Conservation (phyloP, 2,113 vertebrate species). For the Gallinago paraguaiae region DNA sequence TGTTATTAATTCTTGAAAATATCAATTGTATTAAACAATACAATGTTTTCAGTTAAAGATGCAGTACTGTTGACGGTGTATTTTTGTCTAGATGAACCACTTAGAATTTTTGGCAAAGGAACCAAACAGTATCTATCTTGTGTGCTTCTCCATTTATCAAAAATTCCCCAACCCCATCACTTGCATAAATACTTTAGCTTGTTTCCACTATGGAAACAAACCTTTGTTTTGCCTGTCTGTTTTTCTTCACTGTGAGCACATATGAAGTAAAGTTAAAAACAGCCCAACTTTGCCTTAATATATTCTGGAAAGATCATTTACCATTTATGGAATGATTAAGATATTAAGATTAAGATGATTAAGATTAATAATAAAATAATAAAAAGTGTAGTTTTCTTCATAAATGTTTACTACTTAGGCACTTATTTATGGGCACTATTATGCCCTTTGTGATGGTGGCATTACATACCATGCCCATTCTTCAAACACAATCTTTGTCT, state of each 20-base stretch:
- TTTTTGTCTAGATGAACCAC: background rate
- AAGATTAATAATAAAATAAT: background rate
- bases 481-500: background rate
- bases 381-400: background rate
- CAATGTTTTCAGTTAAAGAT: background rate
- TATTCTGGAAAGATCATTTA: background rate
- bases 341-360: background rate
- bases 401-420: background rate
- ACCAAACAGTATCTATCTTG: background rate
- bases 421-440: background rate
- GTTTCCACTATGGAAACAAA: background rate
- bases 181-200: background rate
- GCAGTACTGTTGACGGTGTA: background rate
- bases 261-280: background rate
- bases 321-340: background rate
- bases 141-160: background rate
- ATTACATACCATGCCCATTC: background rate
- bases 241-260: background rate
- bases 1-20: background rate
- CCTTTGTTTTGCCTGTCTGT: background rate
- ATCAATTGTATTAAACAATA: background rate
- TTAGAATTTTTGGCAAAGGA: background rate
- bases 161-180: background rate
- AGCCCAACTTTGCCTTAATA: background rate
- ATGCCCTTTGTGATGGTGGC: background rate